Evolutionary conservation across 2,888 invertebrate genomes (phyloP).

Genomic region (Meiosimyza decipiens): DNA sequence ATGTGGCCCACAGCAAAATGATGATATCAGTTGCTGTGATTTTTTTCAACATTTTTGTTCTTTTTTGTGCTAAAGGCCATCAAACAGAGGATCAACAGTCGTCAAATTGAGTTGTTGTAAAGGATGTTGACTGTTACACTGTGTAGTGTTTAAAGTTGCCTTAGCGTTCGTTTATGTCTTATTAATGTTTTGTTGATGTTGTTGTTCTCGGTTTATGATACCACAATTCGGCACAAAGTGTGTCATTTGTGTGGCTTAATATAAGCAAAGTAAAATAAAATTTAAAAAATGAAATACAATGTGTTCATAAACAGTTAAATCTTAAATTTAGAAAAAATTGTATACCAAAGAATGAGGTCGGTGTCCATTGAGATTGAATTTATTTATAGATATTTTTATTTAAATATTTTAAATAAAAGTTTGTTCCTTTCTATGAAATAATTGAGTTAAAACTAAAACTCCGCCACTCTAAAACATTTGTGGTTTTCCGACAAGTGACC

Average conservation of each 20-base stretch:
- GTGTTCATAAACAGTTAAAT: no score
- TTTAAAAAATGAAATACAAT: no score
- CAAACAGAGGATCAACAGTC: conserved; percentile 61
- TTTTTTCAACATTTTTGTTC: conserved; percentile 5
- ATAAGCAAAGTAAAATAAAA: no score
- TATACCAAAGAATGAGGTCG: no score
- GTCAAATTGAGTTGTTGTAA: conserved; percentile 42
- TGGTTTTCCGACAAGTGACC: no score
- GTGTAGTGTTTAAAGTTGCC: conserved; percentile 13
- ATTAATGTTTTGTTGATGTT: conserved; percentile 27
- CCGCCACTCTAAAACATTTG: no score
- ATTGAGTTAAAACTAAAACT: no score
- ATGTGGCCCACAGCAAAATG: neutral
- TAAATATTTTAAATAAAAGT: no score
- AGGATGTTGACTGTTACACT: neutral
- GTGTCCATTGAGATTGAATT: no score
- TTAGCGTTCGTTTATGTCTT: conserved; percentile 20
- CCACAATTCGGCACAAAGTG: conserved; percentile 1
- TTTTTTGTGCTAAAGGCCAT: conserved; percentile 40
- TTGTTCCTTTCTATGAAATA: no score
- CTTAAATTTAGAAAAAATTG: no score
- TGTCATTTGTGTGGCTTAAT: neutral
- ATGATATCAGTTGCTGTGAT: conserved; percentile 9
- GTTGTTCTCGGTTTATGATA: conserved; percentile 10
- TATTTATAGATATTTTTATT: no score